Percentiles rank a stretch among this genome's conserved stretches.
phyloP scores from a whole-genome alignment of 1,140 invertebrate species.

The Scylla paramamosain region DNA sequence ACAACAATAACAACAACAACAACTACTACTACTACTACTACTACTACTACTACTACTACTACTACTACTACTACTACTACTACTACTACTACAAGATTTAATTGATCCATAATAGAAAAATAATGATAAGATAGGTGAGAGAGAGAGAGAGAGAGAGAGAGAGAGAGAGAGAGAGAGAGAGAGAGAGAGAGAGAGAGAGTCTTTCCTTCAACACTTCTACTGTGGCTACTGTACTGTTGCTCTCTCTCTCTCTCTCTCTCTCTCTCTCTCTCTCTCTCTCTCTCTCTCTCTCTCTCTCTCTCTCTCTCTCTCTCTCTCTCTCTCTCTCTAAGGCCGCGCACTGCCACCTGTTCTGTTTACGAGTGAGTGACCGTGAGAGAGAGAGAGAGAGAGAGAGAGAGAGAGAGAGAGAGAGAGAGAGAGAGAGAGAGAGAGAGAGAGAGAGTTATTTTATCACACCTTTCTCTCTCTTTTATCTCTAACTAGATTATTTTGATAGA shows the following conservation, averaged over 20 bases:
- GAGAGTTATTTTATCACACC: too few species aligned
- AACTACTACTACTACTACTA: background rate
- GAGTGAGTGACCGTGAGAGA: too few species aligned
- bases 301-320: background rate
- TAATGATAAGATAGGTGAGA: background rate
- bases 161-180: too few species aligned
- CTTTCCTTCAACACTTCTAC: too few species aligned
- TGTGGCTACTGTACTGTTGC: background rate
- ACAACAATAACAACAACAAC: background rate
- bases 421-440: too few species aligned
- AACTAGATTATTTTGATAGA: background rate
- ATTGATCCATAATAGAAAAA: background rate
- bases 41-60: background rate
- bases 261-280: conserved; percentile 8
- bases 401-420: too few species aligned
- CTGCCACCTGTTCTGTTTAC: too few species aligned
- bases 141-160: background rate
- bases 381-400: too few species aligned
- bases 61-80: background rate
- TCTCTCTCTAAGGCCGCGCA: too few species aligned
- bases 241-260: conserved; percentile 35
- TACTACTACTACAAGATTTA: background rate
- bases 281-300: conserved; percentile 35
- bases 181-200: too few species aligned
- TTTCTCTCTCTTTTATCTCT: too few species aligned